Evolutionary conservation across 2,797 vertebrate species (phyloP).

Genomic region (Lepus oiostolus): DNA sequence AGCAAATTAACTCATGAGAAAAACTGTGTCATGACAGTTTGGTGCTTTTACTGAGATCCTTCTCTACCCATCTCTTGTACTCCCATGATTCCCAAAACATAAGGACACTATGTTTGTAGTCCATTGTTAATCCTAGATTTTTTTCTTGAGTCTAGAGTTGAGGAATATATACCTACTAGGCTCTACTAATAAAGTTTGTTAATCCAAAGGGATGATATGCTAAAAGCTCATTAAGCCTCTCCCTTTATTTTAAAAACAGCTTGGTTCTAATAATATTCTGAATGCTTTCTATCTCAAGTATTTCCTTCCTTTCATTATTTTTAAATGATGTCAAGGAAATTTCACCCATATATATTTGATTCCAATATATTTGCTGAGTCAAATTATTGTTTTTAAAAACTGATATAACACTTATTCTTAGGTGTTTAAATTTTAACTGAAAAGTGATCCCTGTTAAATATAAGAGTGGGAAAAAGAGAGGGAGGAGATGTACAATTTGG

Average conservation of each 20-base stretch:
- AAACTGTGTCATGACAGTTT: neutral
- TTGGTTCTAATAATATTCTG: constrained; percentile 67
- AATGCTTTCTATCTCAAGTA: constrained; percentile 62
- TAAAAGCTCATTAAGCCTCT: constrained; percentile 65
- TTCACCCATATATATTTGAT: constrained; percentile 41
- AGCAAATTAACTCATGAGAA: neutral
- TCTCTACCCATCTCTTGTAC: neutral
- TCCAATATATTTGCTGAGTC: constrained; percentile 34
- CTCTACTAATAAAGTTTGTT: constrained; percentile 21
- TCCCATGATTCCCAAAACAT: neutral
- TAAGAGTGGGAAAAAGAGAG: too few species aligned
- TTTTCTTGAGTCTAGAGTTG: constrained; percentile 5
- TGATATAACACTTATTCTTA: neutral
- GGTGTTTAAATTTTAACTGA: constrained; percentile 10
- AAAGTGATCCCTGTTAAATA: neutral
- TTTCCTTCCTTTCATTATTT: constrained; percentile 57
- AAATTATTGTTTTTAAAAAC: constrained; percentile 51
- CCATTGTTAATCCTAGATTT: neutral
- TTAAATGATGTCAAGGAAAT: constrained; percentile 59
- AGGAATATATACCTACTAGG: neutral
- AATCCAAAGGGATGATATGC: constrained; percentile 56
- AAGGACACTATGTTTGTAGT: neutral
- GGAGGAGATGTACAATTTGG: too few species aligned
- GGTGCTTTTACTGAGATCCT: neutral
- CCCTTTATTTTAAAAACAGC: constrained; percentile 51